A percentile compares a stretch with the other conserved stretches of the same genome.
Evolutionary conservation across 1,140 invertebrate genomes (phyloP).

Genomic region (Drosophila ambigua): DNA sequence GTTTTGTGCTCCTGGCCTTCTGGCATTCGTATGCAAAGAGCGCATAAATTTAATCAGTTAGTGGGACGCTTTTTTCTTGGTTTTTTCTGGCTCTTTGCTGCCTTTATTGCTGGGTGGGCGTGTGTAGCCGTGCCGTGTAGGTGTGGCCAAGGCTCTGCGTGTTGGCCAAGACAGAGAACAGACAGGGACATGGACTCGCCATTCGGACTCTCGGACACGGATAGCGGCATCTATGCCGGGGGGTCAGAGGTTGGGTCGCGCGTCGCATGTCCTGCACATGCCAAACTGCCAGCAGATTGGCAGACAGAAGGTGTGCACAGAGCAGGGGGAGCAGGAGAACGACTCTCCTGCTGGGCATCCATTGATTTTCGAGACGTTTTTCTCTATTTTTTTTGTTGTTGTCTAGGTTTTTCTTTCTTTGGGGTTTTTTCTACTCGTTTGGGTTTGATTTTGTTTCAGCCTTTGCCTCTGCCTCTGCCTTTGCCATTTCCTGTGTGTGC

Average conservation of each 20-base stretch:
- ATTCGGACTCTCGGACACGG: neutral
- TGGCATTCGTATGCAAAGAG: conserved; percentile 63
- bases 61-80: conserved; percentile 12
- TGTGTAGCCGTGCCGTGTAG: conserved; percentile 15
- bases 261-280: conserved; percentile 36
- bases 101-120: conserved; percentile 28
- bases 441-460: conserved; percentile 9
- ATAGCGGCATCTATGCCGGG: conserved; percentile 32
- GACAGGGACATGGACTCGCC: conserved; percentile 17
- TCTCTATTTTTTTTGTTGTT: too few relatives aligned
- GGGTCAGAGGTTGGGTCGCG: conserved; percentile 20
- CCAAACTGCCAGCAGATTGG: conserved; percentile 11
- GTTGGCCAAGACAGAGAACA: conserved; percentile 37
- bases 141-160: conserved; percentile 46
- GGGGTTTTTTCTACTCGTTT: conserved; percentile 4
- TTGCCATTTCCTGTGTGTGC: conserved; percentile 51
- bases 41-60: conserved; percentile 75
- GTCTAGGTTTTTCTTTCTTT: neutral
- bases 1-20: conserved; percentile 3
- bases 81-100: conserved; percentile 2
- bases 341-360: neutral
- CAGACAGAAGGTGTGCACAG: neutral
- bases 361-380: conserved; percentile 19
- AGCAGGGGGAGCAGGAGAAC: too few relatives aligned
- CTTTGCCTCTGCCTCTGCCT: conserved; percentile 31